phyloP scores from a whole-genome alignment of 2,113 vertebrate species.

The Morone chrysops region DNA sequence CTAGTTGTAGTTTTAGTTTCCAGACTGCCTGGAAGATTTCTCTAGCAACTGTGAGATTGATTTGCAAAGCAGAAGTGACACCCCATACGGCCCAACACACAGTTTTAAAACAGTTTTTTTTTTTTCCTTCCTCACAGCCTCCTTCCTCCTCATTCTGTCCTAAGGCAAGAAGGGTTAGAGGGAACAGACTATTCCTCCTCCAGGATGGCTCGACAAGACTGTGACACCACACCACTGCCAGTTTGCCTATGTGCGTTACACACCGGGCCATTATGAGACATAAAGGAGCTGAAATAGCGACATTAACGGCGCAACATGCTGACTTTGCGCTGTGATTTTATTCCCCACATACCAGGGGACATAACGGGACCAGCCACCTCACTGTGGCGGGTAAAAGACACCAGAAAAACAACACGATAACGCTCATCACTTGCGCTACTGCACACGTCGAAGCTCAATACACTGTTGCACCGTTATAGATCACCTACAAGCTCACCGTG shows the following conservation, averaged over 20 bases:
- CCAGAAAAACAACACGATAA: not conserved
- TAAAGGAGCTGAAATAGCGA: not conserved
- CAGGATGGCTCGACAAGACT: not conserved
- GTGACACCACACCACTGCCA: not conserved
- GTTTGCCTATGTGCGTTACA: conserved; percentile 1
- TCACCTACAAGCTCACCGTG: not conserved
- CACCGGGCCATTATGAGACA: not conserved
- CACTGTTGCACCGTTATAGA: conserved; percentile 13
- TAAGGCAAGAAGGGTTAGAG: not conserved
- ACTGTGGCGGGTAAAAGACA: conserved; percentile 1
- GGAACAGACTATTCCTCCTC: not conserved
- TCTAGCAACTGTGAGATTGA: not conserved
- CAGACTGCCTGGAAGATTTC: not conserved
- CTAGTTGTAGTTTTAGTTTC: not conserved
- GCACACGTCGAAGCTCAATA: not conserved
- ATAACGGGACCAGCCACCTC: conserved; percentile 49
- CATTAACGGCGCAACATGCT: conserved; percentile 3
- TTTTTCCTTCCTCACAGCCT: not conserved
- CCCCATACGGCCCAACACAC: not conserved
- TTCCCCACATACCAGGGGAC: conserved; percentile 13
- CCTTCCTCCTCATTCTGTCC: conserved; percentile 1
- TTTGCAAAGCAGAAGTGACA: conserved; percentile 1
- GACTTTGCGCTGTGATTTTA: conserved; percentile 42
- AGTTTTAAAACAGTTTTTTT: conserved; percentile 12
- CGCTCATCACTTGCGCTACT: too few relatives aligned